A percentile compares a stretch with the other conserved stretches of the same genome.
phyloP scores from a whole-genome alignment of 2,888 invertebrate species.

The Chromoteleia sp. region DNA sequence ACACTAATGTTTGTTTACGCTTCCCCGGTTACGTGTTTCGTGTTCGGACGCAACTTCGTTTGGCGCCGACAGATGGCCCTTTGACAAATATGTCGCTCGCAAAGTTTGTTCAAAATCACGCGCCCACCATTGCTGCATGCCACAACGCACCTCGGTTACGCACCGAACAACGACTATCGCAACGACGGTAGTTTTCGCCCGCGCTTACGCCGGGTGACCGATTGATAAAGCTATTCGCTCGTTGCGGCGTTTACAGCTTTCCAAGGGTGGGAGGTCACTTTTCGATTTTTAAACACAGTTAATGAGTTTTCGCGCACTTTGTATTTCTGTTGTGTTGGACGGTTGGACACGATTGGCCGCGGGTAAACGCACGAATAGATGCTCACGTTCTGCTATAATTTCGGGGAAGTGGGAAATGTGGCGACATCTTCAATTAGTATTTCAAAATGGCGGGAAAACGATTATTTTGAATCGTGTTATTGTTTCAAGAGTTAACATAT shows the following conservation, averaged over 20 bases:
- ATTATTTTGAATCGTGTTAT: too few relatives aligned
- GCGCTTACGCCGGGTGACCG: background rate
- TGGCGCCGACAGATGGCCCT: constrained; percentile 44
- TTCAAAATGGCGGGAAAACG: too few relatives aligned
- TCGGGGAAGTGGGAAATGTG: too few relatives aligned
- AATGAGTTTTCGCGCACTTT: constrained; percentile 38
- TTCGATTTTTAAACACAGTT: constrained; percentile 2
- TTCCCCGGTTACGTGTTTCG: constrained; percentile 23
- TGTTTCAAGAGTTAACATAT: too few relatives aligned
- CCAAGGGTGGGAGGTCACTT: too few relatives aligned
- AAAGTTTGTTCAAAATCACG: constrained; percentile 38
- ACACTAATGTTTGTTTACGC: constrained; percentile 31
- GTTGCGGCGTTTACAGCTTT: background rate
- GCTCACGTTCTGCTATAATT: too few relatives aligned
- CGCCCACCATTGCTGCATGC: constrained; percentile 38
- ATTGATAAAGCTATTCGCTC: too few relatives aligned
- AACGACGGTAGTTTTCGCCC: background rate
- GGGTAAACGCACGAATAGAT: too few relatives aligned
- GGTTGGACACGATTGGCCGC: constrained; percentile 7
- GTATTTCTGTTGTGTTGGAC: constrained; percentile 5
- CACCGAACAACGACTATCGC: too few relatives aligned
- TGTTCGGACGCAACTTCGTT: constrained; percentile 31
- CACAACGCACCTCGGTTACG: background rate
- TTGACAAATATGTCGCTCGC: constrained; percentile 10
- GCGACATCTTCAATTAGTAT: too few relatives aligned